These are phyloP conservation scores for Prunella strophiata DNA, from an alignment of 2,797 vertebrate species.

Conservation along the genomic window DNA sequence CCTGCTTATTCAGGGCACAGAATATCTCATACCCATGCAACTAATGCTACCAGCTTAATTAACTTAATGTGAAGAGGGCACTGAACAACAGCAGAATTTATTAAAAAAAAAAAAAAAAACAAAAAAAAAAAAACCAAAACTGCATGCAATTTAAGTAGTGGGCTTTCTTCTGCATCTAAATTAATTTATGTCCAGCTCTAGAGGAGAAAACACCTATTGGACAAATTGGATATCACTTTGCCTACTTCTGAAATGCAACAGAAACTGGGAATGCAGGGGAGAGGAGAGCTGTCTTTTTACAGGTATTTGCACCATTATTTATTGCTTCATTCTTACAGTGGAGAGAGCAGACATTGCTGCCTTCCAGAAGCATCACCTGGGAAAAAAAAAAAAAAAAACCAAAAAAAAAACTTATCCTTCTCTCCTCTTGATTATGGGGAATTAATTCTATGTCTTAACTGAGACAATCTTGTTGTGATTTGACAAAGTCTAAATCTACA, in stretches of 20 bases:
- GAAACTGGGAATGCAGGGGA: background rate
- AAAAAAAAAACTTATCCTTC: too few species aligned
- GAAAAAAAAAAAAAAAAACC: background rate
- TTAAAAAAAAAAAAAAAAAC: background rate
- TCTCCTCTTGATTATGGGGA: background rate
- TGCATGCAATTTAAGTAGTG: background rate
- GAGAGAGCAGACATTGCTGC: background rate
- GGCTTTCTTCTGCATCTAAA: background rate
- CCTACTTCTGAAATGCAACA: background rate
- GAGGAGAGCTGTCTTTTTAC: background rate
- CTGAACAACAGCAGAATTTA: background rate
- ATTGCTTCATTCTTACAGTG: background rate
- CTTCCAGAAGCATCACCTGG: background rate
- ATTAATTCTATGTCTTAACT: background rate
- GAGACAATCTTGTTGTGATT: background rate
- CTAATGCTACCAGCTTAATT: background rate
- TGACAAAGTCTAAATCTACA: background rate
- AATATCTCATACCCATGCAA: rapidly evolving
- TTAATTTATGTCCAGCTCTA: background rate
- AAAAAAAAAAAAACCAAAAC: background rate
- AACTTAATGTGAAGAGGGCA: background rate
- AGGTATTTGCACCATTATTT: background rate
- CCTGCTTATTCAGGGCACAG: background rate
- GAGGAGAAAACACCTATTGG: background rate
- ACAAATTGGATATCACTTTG: background rate